These are phyloP conservation scores for Syngnathus acus DNA, from an alignment of 2,797 vertebrate genomes.

Conservation along the genomic window DNA sequence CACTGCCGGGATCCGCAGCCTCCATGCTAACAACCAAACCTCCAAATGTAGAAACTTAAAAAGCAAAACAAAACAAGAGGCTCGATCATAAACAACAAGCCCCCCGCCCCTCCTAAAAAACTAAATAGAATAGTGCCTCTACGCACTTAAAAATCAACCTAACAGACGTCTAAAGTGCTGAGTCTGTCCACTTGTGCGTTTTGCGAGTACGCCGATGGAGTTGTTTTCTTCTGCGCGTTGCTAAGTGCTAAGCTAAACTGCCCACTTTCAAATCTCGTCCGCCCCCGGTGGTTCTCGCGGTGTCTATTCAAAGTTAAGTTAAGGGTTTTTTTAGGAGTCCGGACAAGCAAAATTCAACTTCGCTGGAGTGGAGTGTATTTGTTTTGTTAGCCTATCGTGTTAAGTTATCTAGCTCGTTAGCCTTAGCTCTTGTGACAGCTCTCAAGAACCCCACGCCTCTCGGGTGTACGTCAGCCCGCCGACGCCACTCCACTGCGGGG, in stretches of 20 bases:
- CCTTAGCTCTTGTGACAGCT: slow-evolving; percentile 10
- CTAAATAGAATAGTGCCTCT: background rate
- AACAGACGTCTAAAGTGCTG: background rate
- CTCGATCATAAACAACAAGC: background rate
- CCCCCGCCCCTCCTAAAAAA: background rate
- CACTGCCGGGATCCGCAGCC: slow-evolving; percentile 49
- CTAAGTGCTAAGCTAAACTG: slow-evolving; percentile 10
- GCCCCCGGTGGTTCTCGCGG: background rate
- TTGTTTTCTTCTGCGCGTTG: background rate
- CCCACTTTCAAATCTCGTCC: background rate
- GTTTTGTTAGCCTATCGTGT: slow-evolving; percentile 12
- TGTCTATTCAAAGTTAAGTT: background rate
- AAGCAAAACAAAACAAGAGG: background rate
- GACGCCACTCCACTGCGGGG: slow-evolving; percentile 26
- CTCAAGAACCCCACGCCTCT: slow-evolving; percentile 21
- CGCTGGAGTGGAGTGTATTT: background rate
- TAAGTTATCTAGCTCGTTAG: slow-evolving; percentile 15
- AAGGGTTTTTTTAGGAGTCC: background rate
- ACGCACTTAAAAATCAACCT: background rate
- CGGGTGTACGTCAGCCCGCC: slow-evolving; percentile 24
- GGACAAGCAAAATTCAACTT: background rate
- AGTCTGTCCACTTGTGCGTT: background rate
- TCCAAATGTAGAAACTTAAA: background rate
- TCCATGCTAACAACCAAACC: slow-evolving; percentile 55
- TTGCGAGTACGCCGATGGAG: background rate